phyloP scores from a whole-genome alignment of 92 coral and sea anemone species.

The Siderastrea siderea region DNA sequence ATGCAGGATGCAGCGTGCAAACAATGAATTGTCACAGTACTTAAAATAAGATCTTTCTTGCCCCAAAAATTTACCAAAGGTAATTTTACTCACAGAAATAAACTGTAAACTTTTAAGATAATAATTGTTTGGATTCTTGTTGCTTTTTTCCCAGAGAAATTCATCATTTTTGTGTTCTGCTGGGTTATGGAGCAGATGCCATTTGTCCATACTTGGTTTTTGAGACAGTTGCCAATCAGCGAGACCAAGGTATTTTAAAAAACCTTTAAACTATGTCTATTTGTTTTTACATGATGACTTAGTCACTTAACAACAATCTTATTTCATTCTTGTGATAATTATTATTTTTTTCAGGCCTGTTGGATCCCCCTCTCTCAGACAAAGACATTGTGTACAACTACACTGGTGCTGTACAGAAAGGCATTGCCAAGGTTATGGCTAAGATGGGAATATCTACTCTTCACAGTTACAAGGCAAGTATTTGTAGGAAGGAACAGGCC shows the following conservation, averaged over 20 bases:
- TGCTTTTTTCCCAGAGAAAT: constrained; percentile 70
- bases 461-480: constrained; percentile 93
- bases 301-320: not conserved
- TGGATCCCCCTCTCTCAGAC: constrained; percentile 92
- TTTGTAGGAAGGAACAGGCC: not conserved
- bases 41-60: too few species aligned
- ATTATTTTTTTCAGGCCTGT: constrained; percentile 61
- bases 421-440: constrained; percentile 98
- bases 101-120: too few species aligned
- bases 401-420: constrained; percentile 77
- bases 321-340: not conserved
- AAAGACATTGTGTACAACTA: constrained; percentile 86
- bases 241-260: constrained; percentile 80
- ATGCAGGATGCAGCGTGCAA: too few species aligned
- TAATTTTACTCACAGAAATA: too few species aligned
- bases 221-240: constrained; percentile 89
- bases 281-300: not conserved
- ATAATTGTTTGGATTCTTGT: not conserved
- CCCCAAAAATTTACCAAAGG: too few species aligned
- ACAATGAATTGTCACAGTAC: too few species aligned
- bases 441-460: constrained; percentile 99
- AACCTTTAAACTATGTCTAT: not conserved
- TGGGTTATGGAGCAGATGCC: constrained; percentile 97
- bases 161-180: constrained; percentile 92
- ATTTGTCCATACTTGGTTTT: constrained; percentile 94